Percentiles rank a stretch among this genome's conserved stretches.
These are phyloP conservation scores for Trogon melanurus DNA, from an alignment of 2,113 vertebrate species.

Conservation along the genomic window DNA sequence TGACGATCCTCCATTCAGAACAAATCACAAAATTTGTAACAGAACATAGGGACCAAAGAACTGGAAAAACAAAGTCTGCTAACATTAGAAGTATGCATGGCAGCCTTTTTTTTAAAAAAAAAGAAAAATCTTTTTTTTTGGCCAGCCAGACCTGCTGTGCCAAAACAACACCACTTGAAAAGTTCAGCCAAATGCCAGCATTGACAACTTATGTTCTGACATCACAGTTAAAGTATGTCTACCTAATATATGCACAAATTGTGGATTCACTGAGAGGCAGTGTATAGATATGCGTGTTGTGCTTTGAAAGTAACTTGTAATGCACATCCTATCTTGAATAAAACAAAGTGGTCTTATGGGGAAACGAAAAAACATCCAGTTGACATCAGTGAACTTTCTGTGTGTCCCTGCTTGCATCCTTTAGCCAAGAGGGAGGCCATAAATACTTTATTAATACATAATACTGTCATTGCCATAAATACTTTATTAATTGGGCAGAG, in stretches of 20 bases:
- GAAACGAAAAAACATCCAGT: neutral
- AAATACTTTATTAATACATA: neutral
- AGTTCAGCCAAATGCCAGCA: neutral
- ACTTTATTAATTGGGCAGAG: neutral
- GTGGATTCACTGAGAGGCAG: neutral
- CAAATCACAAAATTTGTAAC: neutral
- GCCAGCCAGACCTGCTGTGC: neutral
- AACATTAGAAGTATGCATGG: neutral
- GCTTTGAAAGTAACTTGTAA: neutral
- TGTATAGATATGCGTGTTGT: fast-evolving
- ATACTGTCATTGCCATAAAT: neutral
- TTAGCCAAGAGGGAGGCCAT: neutral
- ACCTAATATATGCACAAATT: neutral
- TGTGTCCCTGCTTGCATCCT: neutral
- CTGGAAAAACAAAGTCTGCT: neutral
- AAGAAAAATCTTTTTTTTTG: neutral
- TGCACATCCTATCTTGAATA: neutral
- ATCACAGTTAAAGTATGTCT: neutral
- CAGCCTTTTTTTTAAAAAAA: neutral
- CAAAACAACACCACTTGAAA: neutral
- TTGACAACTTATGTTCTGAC: neutral
- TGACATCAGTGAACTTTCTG: neutral
- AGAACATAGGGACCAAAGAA: neutral
- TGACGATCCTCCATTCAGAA: neutral
- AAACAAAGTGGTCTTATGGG: neutral